Base-by-base conservation (phyloP, 2,113 vertebrate genomes). In the Alectura lathami region DNA sequence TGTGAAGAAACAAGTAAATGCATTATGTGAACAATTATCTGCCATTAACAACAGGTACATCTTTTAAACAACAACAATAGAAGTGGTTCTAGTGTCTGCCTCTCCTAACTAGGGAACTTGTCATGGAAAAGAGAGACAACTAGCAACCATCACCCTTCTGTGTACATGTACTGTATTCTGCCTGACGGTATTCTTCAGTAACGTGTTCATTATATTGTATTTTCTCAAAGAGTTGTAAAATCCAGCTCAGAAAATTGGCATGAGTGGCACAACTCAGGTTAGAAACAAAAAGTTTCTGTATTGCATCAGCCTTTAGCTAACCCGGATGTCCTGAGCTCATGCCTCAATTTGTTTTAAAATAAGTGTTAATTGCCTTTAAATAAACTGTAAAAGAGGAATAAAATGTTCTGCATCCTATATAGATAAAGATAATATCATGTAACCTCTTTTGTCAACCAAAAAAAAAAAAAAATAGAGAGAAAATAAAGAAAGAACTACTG, bases 401-500 rank as follows among this genome's bases (percentile, higher is more conserved):
- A 73, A 53, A 79, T 60, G 40, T 42, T 70, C 42, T 83, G 6
- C 63, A n/a, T 78, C 54, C 17, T 48, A 18, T 13, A 30, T 50
- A 50, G 13, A 69, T 77, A 87, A 87, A 62, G 43, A 85, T 43
- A 64, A 13, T 20, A 85, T 66, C 21, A 38, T 34, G 26, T 45
- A 57, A 80, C 72, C 57, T 83, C 40, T 70, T 64, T 36, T 79
- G 67, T 60, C 0, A 1, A 66, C 64, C 29, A 70, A 63, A 86
- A 54, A 30, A 86, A 30, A 86, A 96, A 93, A 81, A 27, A 90
- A n/a, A n/a, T n/a, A n/a, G n/a, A n/a, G n/a, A n/a, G n/a, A 54
- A 30, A 86, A 30, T 84, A 96, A 93, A 81, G 24, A 90, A 83
- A 70, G 30, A 79, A 67, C 38, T 81, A 27, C 75, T 11, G 3